Percentiles rank a stretch among this genome's conserved stretches.
phyloP scores from a whole-genome alignment of 2,888 invertebrate genomes.

The Itoplectis maculator region DNA sequence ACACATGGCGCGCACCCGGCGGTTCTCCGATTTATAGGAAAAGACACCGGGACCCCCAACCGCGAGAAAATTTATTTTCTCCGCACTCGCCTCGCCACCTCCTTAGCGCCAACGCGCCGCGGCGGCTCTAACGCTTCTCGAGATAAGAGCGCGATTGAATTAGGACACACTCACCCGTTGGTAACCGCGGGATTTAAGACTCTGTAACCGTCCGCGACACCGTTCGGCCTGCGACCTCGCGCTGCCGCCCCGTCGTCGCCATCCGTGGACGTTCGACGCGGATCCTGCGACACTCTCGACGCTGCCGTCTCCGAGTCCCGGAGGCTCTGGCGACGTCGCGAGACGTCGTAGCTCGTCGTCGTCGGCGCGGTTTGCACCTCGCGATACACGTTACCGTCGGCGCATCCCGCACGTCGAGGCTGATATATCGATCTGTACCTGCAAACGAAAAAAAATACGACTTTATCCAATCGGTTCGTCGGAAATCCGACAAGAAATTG shows the following conservation, averaged over 20 bases:
- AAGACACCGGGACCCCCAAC: constrained; percentile 28
- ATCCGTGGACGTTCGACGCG: constrained; percentile 40
- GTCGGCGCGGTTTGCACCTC: constrained; percentile 67
- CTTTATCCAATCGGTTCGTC: background rate
- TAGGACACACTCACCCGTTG: constrained; percentile 57
- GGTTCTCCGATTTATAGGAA: constrained; percentile 53
- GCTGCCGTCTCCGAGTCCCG: constrained; percentile 42
- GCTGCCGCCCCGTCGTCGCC: constrained; percentile 7
- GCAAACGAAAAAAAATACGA: constrained; percentile 21
- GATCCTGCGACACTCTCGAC: constrained; percentile 7
- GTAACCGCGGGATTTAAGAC: constrained; percentile 39
- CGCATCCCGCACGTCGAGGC: constrained; percentile 62
- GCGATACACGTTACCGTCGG: constrained; percentile 66
- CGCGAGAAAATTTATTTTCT: constrained; percentile 58
- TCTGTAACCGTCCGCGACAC: constrained; percentile 10
- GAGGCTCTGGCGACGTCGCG: constrained; percentile 62
- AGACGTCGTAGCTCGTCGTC: constrained; percentile 61
- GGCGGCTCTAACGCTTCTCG: constrained; percentile 15
- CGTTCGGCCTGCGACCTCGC: constrained; percentile 25
- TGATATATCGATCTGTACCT: constrained; percentile 69
- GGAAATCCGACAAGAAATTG: constrained; percentile 5
- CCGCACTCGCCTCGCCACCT: constrained; percentile 24
- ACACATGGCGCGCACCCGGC: no score
- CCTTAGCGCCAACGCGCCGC: background rate
- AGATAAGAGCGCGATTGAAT: constrained; percentile 61